Percentiles rank a stretch among this genome's conserved stretches.
These are phyloP conservation scores for Aphis craccivora DNA, from an alignment of 1,140 invertebrate genomes.

Conservation along the genomic window DNA sequence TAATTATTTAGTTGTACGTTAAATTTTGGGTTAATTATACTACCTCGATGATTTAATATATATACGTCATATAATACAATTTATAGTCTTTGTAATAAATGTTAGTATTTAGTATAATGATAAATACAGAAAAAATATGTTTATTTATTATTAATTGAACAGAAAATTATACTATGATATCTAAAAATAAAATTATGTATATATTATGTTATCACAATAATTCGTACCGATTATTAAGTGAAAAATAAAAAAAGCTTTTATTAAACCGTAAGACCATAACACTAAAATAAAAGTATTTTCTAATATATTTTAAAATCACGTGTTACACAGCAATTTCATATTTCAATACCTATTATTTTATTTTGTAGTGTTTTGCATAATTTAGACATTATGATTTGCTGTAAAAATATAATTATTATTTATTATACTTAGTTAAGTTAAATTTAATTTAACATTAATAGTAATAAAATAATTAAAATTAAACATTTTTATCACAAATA, in stretches of 20 bases:
- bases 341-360: constrained; percentile 19
- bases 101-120: neutral
- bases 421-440: neutral
- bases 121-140: too few relatives aligned
- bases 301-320: neutral
- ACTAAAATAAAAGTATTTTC: neutral
- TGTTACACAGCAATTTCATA: constrained; percentile 27
- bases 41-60: too few relatives aligned
- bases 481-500: neutral
- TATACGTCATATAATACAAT: too few relatives aligned
- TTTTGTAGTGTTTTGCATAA: constrained; percentile 18
- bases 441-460: constrained; percentile 4
- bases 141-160: neutral
- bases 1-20: neutral
- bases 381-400: neutral
- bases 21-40: neutral
- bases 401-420: neutral
- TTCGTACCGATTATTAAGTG: neutral
- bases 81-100: too few relatives aligned
- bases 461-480: neutral
- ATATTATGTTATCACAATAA: neutral
- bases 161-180: neutral
- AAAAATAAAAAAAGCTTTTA: neutral
- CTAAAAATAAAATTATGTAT: neutral
- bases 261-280: neutral